Base-by-base conservation (phyloP, 2,888 invertebrate species). In the Dicyrtoma fusca region DNA sequence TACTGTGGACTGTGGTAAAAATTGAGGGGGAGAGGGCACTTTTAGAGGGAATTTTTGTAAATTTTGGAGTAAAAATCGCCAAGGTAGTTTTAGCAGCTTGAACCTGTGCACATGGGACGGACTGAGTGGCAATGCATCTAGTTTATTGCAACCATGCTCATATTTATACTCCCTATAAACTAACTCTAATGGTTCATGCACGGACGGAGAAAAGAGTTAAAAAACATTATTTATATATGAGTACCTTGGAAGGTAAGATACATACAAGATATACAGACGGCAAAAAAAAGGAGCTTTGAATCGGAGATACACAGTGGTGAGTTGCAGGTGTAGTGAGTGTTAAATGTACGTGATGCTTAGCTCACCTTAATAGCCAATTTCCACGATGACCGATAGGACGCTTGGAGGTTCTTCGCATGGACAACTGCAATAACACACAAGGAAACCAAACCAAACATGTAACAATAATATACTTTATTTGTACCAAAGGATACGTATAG, bases 321-420 rank as follows among this genome's bases (percentile, higher is more conserved):
- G n/a, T 8, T 34, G 34, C 34, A 34, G 44, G 19, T 61, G 14
- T 47, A 42, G 44, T 19, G 21, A 55, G 17, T 19, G 42, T 26
- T n/a, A 34, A 61, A 61, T 17, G 44, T 14, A 61, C 53, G 53
- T 53, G 53, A 44, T 44, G 34, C 44, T 55, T 61, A 44, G 42
- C 76, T 75, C 71, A 80, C 80, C 78, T 80, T 80, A 59, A 78
- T 75, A 26, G 77, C 77, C 53, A 80, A 72, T 75, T 77, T 78
- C 80, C 80, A 80, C n/a, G 78, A 75, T 76, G 77, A 79, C 71
- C 76, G 76, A 75, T 75, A 76, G 55, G 70, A 77, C 19, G 77
- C 59, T 49, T 75, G 75, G 21, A 80, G 76, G 62, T 76, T 75
- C 73, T 72, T 76, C 59, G 77, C 79, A 75, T 77, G 77, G 64